Evolutionary conservation across 1,140 invertebrate genomes (phyloP).

Genomic region (Spodoptera frugiperda): DNA sequence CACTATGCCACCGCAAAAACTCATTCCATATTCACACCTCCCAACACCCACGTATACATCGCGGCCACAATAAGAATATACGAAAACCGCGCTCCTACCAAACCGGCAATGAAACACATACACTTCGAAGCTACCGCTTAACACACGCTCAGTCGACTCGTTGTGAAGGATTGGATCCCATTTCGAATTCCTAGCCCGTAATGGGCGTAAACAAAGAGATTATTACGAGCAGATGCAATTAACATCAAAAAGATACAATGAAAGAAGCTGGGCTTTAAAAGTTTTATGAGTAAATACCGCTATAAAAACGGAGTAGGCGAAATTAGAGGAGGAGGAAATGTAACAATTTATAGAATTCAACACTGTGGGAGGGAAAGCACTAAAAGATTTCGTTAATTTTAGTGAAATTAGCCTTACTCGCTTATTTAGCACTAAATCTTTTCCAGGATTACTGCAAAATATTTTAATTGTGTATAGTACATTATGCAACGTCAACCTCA

Average conservation of each 20-base stretch:
- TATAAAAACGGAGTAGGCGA: conserved; percentile 25
- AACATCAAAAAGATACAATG: conserved; percentile 53
- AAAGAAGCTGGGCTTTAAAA: conserved; percentile 42
- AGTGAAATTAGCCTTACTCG: neutral
- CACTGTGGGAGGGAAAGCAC: neutral
- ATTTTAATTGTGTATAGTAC: too few species aligned
- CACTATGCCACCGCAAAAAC: conserved; percentile 43
- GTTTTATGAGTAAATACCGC: conserved; percentile 45
- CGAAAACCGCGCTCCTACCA: neutral
- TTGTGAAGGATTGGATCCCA: conserved; percentile 50
- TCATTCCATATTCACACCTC: conserved; percentile 19
- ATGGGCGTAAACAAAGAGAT: conserved; percentile 60
- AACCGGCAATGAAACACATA: conserved; percentile 46
- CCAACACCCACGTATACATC: conserved; percentile 27
- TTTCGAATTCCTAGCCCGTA: conserved; percentile 55
- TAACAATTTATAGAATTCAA: conserved; percentile 24
- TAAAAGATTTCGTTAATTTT: neutral
- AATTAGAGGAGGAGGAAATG: conserved; percentile 25
- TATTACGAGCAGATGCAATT: conserved; percentile 60
- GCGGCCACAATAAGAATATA: neutral
- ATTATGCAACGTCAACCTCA: too few species aligned
- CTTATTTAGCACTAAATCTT: neutral
- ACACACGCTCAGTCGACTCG: neutral
- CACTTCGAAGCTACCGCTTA: neutral
- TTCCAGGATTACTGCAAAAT: too few species aligned